Base-by-base conservation (phyloP, 2,113 vertebrate genomes). In the Oryzias woworae region DNA sequence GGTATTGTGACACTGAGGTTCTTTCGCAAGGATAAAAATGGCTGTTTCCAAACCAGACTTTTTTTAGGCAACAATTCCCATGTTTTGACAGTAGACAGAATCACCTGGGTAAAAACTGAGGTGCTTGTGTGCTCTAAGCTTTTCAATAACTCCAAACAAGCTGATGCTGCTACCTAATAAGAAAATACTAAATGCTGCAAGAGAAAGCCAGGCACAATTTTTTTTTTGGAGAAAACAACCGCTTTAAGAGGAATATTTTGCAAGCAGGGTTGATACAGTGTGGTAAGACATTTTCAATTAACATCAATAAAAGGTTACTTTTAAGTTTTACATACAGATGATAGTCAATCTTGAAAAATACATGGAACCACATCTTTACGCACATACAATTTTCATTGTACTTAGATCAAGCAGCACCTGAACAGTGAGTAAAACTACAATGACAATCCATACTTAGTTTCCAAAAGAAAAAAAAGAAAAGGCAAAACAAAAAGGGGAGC, bases 1-100 rank as follows among this genome's bases (percentile, higher is more conserved):
- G 90, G 90, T 89, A 89, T 89, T 87, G 88, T 77, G 86, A 93
- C 92, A 93, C 91, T 87, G 91, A 89, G 69, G 75, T 78, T 87
- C 75, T 84, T 84, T 78, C 72, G 70, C 73, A 75, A 55, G 58
- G 59, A 75, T 53, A 52, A 62, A 26, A 49, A 65, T 61, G 24
- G 52, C 42, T 63, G 65, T 77, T 65, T 75, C 41, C 68, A 74
- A 53, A 76, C 67, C 69, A 76, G 63, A 83, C 78, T 82, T 64
- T 31, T 69, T 44, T 57, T 18, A 79, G 65, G 66, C 50, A 4
- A 78, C 58, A 41, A 18, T 77, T 80, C 63, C 56, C 58, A 73
- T 59, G 52, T 58, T 14, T 71, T 50, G 53, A 26, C 10, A 77
- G 71, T 49, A 77, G 69, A 17, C 75, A 46, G 63, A 72, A 58